Evolutionary conservation across 2,797 vertebrate species (phyloP), one percentile per base, ranked within the genome.

Genomic region (Pogoniulus pusillus): DNA sequence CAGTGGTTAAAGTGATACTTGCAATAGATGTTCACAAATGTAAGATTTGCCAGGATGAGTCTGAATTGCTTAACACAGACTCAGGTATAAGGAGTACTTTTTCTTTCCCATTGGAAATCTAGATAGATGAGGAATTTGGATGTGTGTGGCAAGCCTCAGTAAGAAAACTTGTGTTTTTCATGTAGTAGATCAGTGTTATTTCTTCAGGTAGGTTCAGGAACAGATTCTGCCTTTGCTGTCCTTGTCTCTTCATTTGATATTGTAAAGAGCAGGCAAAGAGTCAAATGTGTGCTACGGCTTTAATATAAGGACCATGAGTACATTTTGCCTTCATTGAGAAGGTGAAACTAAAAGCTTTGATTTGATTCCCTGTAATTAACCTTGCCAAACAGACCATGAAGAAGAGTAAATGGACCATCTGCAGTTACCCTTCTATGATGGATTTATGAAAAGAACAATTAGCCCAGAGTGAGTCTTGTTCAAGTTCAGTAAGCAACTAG

Each of bases 361-460:
- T 87, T 81, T 73, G 24, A 58, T 86, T 93, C 87, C 16, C 64
- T 49, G 69, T 89, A 93, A 93, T 94, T 90, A 89, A 75, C 84
- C 58, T 93, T 93, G n/a, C 58, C 75, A 89, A 54, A 24, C n/a
- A 91, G 90, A 91, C 82, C 89, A 59, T 82, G 82, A 93, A 81
- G 49, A 71, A 87, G 20, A 85, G n/a, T 87, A 89, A 94, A 91
- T 17, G 82, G 39, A 30, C 59, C 89, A 65, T 78, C 53, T 57
- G 39, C 53, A 65, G 57, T 71, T 87, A 54, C 19, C n/a, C 11
- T 90, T 86, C 53, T 66, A 22, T 16, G 12, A 29, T 76, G 47
- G 60, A 81, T 78, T 87, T 83, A 70, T 79, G 34, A 83, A 69
- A 91, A 85, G 47, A 85, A 30, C 29, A 77, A 54, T 82, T 72